Percentiles rank a stretch among this genome's conserved stretches.
These are phyloP conservation scores for Drosophila seguyi DNA, from an alignment of 1,140 invertebrate species.

Conservation along the genomic window DNA sequence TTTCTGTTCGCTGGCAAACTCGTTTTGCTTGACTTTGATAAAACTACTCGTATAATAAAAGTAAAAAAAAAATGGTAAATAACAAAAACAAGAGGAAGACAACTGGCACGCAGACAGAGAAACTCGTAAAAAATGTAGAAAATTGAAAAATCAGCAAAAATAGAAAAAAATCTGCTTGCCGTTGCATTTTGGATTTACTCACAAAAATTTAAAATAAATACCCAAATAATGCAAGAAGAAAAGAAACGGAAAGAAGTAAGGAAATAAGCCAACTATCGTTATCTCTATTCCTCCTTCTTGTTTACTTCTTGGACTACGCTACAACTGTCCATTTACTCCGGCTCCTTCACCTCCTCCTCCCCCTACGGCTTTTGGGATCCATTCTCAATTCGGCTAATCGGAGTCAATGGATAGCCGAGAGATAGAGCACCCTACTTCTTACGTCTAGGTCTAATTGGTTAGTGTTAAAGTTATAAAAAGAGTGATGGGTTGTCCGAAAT, in stretches of 20 bases:
- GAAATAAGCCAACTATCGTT: slow-evolving; percentile 16
- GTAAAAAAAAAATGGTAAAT: neutral
- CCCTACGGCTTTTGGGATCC: neutral
- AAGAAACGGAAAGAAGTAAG: slow-evolving; percentile 17
- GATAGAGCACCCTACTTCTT: slow-evolving; percentile 2
- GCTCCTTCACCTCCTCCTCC: neutral
- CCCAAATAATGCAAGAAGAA: neutral
- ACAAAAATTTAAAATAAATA: neutral
- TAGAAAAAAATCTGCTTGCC: slow-evolving; percentile 31
- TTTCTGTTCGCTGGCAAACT: slow-evolving; percentile 54
- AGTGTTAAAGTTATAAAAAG: neutral
- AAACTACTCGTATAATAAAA: slow-evolving; percentile 27
- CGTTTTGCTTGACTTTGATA: slow-evolving; percentile 71
- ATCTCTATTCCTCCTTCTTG: slow-evolving; percentile 35
- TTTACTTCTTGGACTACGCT: slow-evolving; percentile 47
- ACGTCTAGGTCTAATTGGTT: neutral
- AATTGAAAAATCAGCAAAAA: slow-evolving; percentile 54
- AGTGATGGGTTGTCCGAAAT: neutral
- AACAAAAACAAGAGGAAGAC: slow-evolving; percentile 18
- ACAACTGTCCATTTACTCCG: slow-evolving; percentile 27
- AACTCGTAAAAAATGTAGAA: slow-evolving; percentile 12
- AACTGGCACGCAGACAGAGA: slow-evolving; percentile 63
- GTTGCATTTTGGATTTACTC: slow-evolving; percentile 32
- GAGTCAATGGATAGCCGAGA: slow-evolving; percentile 2
- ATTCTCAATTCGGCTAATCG: slow-evolving; percentile 15